These are phyloP conservation scores for Perca schrenkii DNA, from an alignment of 2,113 vertebrate genomes.

Conservation along the genomic window DNA sequence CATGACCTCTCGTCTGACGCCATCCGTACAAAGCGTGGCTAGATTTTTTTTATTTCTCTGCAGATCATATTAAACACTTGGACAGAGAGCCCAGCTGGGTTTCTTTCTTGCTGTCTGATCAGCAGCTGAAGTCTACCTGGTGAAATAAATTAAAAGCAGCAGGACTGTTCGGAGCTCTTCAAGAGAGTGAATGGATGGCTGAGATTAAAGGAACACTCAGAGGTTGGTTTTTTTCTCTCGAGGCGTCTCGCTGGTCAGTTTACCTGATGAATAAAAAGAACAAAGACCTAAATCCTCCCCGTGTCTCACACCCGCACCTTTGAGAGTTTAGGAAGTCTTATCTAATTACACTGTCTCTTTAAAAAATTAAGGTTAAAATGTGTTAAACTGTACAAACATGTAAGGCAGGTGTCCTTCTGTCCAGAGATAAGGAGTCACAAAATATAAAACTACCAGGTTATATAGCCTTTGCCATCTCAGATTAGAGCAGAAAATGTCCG, in stretches of 20 bases:
- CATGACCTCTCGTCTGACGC: not conserved
- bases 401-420: not conserved
- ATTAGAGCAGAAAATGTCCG: not conserved
- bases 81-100: not conserved
- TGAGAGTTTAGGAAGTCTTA: too few relatives aligned
- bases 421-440: not conserved
- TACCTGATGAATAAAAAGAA: too few relatives aligned
- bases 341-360: too few relatives aligned
- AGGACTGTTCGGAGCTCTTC: not conserved
- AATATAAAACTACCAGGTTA: not conserved
- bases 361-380: not conserved
- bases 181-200: not conserved
- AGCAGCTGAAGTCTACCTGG: not conserved
- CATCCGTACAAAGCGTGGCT: not conserved
- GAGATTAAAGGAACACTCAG: slow-evolving; percentile 9
- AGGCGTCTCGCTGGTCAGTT: too few relatives aligned
- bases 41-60: not conserved
- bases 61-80: not conserved
- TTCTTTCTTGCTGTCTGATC: not conserved
- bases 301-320: too few relatives aligned
- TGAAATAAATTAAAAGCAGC: slow-evolving; percentile 18
- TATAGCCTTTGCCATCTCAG: too few relatives aligned
- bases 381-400: not conserved
- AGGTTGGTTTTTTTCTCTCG: not conserved
- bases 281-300: too few relatives aligned